Percentiles rank a stretch among this genome's conserved stretches.
phyloP scores from a whole-genome alignment of 1,140 invertebrate genomes.

The Gonatopus flavifemur region DNA sequence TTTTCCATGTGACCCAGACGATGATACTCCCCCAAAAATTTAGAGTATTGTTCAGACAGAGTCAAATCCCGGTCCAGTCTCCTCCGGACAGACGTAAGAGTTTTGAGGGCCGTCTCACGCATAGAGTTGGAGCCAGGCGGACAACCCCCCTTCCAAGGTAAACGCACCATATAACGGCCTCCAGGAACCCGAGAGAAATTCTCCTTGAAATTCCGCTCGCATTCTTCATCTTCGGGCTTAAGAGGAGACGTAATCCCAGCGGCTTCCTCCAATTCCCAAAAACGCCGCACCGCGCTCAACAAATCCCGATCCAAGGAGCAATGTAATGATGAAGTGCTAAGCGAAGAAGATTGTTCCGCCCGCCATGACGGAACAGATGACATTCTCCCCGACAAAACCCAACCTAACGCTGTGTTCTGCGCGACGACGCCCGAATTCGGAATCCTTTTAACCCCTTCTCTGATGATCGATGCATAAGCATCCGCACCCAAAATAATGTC shows the following conservation, averaged over 20 bases:
- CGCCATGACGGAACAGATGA: too few species aligned
- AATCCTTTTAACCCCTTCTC: too few species aligned
- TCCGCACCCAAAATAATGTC: too few species aligned
- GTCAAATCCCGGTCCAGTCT: neutral
- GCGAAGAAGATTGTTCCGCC: too few species aligned
- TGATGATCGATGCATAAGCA: too few species aligned
- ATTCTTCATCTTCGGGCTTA: neutral
- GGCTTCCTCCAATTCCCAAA: neutral
- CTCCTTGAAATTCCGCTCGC: neutral
- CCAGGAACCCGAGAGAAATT: neutral
- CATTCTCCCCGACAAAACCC: too few species aligned
- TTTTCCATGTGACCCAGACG: neutral
- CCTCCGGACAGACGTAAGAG: neutral
- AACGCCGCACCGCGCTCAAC: neutral
- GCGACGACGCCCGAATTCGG: too few species aligned
- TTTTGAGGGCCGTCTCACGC: neutral
- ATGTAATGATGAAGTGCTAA: too few species aligned
- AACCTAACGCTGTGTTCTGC: too few species aligned
- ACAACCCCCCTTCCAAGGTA: neutral
- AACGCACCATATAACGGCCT: neutral
- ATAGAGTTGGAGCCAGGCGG: neutral
- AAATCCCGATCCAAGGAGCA: neutral
- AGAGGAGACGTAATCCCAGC: neutral
- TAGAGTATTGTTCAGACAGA: neutral
- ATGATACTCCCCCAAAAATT: neutral